These are phyloP conservation scores for Macrocentrus cingulum DNA, from an alignment of 1,140 invertebrate genomes.

Conservation along the genomic window DNA sequence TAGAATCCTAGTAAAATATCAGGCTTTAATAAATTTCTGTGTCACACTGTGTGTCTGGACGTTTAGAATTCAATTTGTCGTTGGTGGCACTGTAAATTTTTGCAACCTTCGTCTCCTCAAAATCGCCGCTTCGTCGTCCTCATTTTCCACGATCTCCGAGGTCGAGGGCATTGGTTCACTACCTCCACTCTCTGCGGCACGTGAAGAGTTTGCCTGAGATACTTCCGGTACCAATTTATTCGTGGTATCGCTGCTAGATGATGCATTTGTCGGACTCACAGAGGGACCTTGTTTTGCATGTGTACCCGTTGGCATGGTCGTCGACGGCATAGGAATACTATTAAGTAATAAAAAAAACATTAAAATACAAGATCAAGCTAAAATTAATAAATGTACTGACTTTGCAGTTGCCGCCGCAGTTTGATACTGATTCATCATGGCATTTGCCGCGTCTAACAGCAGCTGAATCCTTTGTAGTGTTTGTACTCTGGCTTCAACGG, in stretches of 20 bases:
- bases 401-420: slow-evolving; percentile 48
- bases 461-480: slow-evolving; percentile 53
- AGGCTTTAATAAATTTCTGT: neutral
- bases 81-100: slow-evolving; percentile 60
- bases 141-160: slow-evolving; percentile 33
- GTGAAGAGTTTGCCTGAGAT: slow-evolving; percentile 17
- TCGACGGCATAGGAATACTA: slow-evolving; percentile 42
- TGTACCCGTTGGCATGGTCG: slow-evolving; percentile 28
- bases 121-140: slow-evolving; percentile 56
- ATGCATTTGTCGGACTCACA: slow-evolving; percentile 29
- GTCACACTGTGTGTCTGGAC: neutral
- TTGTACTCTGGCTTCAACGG: slow-evolving; percentile 87
- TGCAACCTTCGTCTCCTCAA: slow-evolving; percentile 70
- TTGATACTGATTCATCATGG: slow-evolving; percentile 58
- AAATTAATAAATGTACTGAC: slow-evolving; percentile 36
- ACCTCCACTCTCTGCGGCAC: slow-evolving; percentile 22
- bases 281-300: slow-evolving; percentile 40
- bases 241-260: slow-evolving; percentile 21
- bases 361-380: slow-evolving; percentile 12
- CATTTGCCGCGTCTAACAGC: slow-evolving; percentile 51
- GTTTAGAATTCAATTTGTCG: slow-evolving; percentile 18
- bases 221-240: slow-evolving; percentile 18
- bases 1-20: neutral
- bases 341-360: slow-evolving; percentile 22
- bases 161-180: slow-evolving; percentile 35